Conservation (phyloP, 2,113 vertebrate genomes). For the Prolemur simus region DNA sequence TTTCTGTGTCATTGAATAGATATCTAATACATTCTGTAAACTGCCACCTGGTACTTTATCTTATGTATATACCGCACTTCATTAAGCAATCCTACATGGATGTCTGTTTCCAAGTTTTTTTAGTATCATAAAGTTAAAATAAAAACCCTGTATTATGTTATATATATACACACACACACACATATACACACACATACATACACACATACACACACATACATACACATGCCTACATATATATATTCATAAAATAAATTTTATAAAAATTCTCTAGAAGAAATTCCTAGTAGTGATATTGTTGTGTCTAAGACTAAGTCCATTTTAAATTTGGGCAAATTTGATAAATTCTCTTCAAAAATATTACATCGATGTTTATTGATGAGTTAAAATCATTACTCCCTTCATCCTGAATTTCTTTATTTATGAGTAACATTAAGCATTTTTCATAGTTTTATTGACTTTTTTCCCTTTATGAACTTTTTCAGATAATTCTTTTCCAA, state of each 20-base stretch:
- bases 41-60: background rate
- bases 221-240: background rate
- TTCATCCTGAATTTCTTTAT: constrained; percentile 46
- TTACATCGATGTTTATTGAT: constrained; percentile 1
- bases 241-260: background rate
- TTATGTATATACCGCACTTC: background rate
- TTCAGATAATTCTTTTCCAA: constrained; percentile 6
- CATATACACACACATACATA: background rate
- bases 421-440: constrained; percentile 57
- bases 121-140: constrained; percentile 6
- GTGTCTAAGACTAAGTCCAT: background rate
- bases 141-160: background rate
- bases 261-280: constrained; percentile 3
- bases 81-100: background rate
- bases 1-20: background rate
- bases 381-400: constrained; percentile 20
- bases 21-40: background rate
- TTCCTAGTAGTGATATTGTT: background rate
- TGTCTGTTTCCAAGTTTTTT: background rate
- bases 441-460: constrained; percentile 58
- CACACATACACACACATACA: background rate
- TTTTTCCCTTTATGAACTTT: background rate
- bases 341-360: constrained; percentile 13
- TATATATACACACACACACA: background rate
- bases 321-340: constrained; percentile 49